These are phyloP conservation scores for Ursus arctos DNA, from an alignment of 2,113 vertebrate species.

Conservation along the genomic window DNA sequence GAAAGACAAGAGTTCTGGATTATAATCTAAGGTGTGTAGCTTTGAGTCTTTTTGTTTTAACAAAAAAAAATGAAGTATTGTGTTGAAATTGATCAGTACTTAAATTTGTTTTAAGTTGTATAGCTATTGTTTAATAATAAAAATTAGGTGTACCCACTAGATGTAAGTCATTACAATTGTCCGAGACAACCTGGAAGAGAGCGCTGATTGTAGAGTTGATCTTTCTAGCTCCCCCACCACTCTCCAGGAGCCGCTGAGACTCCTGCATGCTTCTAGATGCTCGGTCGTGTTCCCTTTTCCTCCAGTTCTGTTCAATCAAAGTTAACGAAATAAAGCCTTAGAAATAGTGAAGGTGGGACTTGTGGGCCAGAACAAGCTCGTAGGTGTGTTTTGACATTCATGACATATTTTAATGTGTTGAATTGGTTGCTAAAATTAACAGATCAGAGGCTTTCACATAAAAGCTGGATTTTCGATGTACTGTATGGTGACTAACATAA, in stretches of 20 bases:
- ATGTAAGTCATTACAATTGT: background rate
- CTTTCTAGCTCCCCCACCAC: background rate
- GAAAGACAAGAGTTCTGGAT: background rate
- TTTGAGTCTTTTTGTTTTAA: background rate
- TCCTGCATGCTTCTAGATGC: background rate
- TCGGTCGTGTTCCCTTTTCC: background rate
- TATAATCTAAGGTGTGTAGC: background rate
- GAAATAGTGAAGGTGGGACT: background rate
- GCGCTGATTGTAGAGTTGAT: background rate
- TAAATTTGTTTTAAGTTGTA: background rate
- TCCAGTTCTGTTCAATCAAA: background rate
- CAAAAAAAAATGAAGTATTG: background rate
- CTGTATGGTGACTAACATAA: no score
- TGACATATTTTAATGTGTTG: background rate
- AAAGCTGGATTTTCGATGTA: background rate
- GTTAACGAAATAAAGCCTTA: background rate
- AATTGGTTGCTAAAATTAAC: slow-evolving; percentile 27
- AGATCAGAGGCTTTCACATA: background rate
- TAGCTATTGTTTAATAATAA: background rate
- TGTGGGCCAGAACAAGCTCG: background rate
- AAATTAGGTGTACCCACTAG: background rate
- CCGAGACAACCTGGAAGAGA: no score
- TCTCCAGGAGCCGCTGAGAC: background rate
- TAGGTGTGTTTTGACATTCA: background rate
- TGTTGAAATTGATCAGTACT: background rate